Evolutionary conservation across 2,113 vertebrate genomes (phyloP).

Genomic region (Alaudala cheleensis): DNA sequence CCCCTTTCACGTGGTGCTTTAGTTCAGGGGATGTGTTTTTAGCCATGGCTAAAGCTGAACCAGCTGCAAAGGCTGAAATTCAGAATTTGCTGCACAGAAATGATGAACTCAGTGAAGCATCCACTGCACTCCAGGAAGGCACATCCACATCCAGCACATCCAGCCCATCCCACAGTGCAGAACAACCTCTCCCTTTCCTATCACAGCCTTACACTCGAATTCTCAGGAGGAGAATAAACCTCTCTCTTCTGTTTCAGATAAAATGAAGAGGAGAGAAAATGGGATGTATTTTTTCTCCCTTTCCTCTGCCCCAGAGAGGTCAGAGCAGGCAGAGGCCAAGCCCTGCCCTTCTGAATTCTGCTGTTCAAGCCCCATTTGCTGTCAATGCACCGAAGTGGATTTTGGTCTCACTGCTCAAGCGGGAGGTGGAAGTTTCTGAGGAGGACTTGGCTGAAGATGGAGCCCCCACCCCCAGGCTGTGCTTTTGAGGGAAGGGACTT

Average conservation of each 20-base stretch:
- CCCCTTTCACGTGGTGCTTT: neutral
- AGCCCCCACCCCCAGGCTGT: neutral
- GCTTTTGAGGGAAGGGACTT: neutral
- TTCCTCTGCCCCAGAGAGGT: neutral
- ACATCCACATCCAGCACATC: neutral
- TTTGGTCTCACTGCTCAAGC: neutral
- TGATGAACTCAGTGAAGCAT: rapidly evolving
- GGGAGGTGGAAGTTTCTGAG: neutral
- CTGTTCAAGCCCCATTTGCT: neutral
- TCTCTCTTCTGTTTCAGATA: neutral
- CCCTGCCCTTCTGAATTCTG: neutral
- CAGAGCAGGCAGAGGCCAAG: neutral
- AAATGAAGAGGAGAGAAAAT: neutral
- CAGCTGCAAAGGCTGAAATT: neutral
- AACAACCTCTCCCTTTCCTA: neutral
- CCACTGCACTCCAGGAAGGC: neutral
- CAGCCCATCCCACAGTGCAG: neutral
- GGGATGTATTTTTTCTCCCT: neutral
- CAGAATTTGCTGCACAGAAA: neutral
- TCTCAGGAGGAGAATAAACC: neutral
- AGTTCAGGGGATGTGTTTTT: neutral
- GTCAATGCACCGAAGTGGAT: neutral
- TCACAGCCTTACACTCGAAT: rapidly evolving
- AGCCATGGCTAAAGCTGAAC: neutral
- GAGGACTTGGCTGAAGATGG: neutral